phyloP scores from a whole-genome alignment of 2,113 vertebrate genomes.

The Emberiza fucata region DNA sequence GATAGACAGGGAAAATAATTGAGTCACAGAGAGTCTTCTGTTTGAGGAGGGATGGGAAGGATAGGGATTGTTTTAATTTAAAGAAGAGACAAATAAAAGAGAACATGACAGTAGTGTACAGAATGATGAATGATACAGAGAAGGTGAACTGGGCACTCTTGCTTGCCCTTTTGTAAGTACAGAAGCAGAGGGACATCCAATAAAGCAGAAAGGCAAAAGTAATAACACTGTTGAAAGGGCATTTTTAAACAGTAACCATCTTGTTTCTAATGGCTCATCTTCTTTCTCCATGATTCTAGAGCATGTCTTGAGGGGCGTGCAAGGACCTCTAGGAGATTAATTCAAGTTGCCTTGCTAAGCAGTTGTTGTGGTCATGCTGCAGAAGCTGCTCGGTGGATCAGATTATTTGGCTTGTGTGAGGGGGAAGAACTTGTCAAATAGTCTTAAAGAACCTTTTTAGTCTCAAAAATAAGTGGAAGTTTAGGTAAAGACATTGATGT shows the following conservation, averaged over 20 bases:
- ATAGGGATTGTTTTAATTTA: conserved; percentile 37
- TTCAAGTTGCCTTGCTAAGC: background rate
- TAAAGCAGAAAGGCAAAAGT: background rate
- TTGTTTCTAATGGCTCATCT: background rate
- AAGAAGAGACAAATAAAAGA: conserved; percentile 24
- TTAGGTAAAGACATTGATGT: background rate
- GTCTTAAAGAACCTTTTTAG: background rate
- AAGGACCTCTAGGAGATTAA: background rate
- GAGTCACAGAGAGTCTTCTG: background rate
- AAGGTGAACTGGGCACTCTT: background rate
- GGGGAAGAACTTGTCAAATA: background rate
- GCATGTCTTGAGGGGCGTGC: background rate
- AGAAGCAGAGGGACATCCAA: background rate
- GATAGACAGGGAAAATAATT: conserved; percentile 28
- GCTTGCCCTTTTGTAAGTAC: background rate
- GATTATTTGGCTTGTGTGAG: background rate
- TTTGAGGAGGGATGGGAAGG: conserved; percentile 18
- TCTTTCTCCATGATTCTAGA: background rate
- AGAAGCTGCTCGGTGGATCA: background rate
- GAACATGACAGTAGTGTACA: background rate
- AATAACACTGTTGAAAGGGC: background rate
- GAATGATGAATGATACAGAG: conserved; percentile 24
- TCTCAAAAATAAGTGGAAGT: background rate
- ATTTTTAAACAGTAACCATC: background rate
- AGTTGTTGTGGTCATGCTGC: background rate